phyloP scores from a whole-genome alignment of 92 coral and sea anemone species.

The Diadumene lineata region DNA sequence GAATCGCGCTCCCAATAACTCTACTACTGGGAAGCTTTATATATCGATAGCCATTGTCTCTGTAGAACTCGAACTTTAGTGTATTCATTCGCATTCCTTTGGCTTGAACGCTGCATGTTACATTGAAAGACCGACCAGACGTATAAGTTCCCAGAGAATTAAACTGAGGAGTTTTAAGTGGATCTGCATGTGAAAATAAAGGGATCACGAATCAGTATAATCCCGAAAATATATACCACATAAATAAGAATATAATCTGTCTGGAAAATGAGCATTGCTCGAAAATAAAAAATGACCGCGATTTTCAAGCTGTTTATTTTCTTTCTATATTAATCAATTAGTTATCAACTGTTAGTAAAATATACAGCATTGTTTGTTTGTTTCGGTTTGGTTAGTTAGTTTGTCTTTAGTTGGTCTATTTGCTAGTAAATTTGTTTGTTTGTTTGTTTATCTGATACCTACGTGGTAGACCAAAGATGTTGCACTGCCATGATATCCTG shows the following conservation, averaged over 20 bases:
- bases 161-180: neutral
- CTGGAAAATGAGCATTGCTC: too few species aligned
- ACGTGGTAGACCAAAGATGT: neutral
- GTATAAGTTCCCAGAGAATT: neutral
- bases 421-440: neutral
- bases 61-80: constrained; percentile 39
- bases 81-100: neutral
- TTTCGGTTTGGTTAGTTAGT: neutral
- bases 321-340: neutral
- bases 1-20: too few species aligned
- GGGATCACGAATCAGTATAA: too few species aligned
- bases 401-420: too few species aligned
- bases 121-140: constrained; percentile 18
- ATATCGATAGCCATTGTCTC: neutral
- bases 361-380: neutral
- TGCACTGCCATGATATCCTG: constrained; percentile 10
- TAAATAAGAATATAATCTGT: too few species aligned
- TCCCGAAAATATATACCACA: too few species aligned
- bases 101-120: constrained; percentile 12
- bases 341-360: too few species aligned
- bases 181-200: neutral
- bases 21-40: constrained; percentile 18
- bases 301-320: too few species aligned
- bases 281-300: too few species aligned
- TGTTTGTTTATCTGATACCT: neutral